Base-by-base conservation (phyloP, 2,888 invertebrate genomes). In the Amphipoea lucens region DNA sequence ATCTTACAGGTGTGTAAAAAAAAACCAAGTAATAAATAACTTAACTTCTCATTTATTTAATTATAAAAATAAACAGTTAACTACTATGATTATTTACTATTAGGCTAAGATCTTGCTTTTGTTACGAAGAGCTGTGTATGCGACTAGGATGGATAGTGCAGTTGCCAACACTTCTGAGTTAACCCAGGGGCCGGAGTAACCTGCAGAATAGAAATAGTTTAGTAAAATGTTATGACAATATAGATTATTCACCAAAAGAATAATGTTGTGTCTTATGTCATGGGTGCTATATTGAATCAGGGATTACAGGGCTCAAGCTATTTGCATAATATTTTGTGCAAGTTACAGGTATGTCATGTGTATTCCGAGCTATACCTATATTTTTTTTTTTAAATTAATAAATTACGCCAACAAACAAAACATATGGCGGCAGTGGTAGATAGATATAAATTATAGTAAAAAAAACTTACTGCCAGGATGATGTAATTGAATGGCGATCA, bases 151-250 rank as follows among this genome's bases (percentile, higher is more conserved):
- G 4, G 99, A 98, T 2, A 98, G 95, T 23, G 98, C 96, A 9
- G 98, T 98, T 14, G 99, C 99, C 73, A 99, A 96, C 63, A 99
- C 97, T 96, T 99, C 99, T 0, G 99, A 99, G 95, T 99, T 99
- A 76, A 99, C 97, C 98, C 98, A 98, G 5, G 99, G 99, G 1
- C 99, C 99, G 84, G 98, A 98, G 97, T 99, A 99, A 73, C 99
- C 98, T 92, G 98, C 0, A 87, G 65, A 71, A 76, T 54, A 5
- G 9, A 20, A 66, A 45, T 45, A 45, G 3, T 11, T 45, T 45
- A 12, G 12, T 36, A 29, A 66, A 40, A 65, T 12, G 2, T 20
- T 6, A 68, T 6, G 6, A 3, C 20, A 48, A 0, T 20, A n/a
- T 4, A 45, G 12, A 62, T 45, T 45, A 65, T 36, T 40, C 4